These are phyloP conservation scores for Neotoxoptera formosana DNA, from an alignment of 1,140 invertebrate species.

Conservation along the genomic window DNA sequence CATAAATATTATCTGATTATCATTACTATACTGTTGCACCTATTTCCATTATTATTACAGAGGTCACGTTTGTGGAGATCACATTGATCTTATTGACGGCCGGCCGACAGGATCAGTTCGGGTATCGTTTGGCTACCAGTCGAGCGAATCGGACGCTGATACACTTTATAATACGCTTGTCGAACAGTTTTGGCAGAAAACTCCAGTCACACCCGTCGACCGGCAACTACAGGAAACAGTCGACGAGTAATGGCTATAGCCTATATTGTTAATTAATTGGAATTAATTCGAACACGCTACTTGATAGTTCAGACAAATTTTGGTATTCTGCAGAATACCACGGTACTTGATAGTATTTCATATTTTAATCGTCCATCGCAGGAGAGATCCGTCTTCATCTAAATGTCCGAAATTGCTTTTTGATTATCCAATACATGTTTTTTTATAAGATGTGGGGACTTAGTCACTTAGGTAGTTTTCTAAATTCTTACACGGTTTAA, in stretches of 20 bases:
- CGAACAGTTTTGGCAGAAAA: conserved; percentile 2
- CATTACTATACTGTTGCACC: too few relatives aligned
- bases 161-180: conserved; percentile 72
- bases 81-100: conserved; percentile 86
- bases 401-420: neutral
- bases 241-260: neutral
- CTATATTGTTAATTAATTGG: neutral
- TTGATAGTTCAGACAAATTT: neutral
- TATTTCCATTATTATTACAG: conserved; percentile 66
- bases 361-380: neutral
- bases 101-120: conserved; percentile 90
- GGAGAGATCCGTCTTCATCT: neutral
- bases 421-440: neutral
- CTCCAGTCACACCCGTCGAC: neutral
- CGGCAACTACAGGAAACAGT: neutral
- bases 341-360: too few relatives aligned
- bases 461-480: neutral
- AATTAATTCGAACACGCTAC: neutral
- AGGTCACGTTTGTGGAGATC: conserved; percentile 93
- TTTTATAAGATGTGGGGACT: too few relatives aligned
- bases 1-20: too few relatives aligned
- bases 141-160: conserved; percentile 76
- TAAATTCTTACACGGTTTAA: neutral
- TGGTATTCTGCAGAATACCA: neutral
- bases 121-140: conserved; percentile 94